Evolutionary conservation across 2,888 invertebrate genomes (phyloP).

Genomic region (Protonemura montana): DNA sequence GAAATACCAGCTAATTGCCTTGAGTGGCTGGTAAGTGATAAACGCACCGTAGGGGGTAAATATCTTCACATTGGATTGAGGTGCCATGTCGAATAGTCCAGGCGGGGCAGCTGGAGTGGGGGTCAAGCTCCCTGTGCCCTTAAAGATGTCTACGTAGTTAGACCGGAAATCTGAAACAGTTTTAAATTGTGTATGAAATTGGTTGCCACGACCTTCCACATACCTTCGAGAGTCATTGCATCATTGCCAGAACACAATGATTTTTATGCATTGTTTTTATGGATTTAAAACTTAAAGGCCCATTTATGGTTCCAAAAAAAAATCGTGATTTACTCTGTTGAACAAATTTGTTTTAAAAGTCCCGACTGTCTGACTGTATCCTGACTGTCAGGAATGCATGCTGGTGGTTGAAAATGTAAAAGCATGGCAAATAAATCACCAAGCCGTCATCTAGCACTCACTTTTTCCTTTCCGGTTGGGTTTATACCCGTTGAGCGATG

Average conservation of each 20-base stretch:
- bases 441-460: conserved; percentile 60
- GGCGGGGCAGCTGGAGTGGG: conserved; percentile 57
- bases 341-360: too few relatives aligned
- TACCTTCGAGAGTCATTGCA: too few relatives aligned
- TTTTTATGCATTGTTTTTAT: too few relatives aligned
- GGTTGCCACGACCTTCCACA: too few relatives aligned
- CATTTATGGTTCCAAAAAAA: too few relatives aligned
- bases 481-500: conserved; percentile 74
- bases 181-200: background rate
- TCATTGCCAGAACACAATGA: background rate
- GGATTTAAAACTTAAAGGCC: too few relatives aligned
- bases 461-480: conserved; percentile 76
- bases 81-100: conserved; percentile 57
- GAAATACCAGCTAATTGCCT: too few relatives aligned
- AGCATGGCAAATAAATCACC: background rate
- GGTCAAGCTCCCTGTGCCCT: conserved; percentile 60
- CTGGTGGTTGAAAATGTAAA: background rate
- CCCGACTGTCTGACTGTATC: too few relatives aligned
- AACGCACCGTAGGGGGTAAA: background rate
- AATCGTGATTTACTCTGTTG: too few relatives aligned
- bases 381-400: too few relatives aligned
- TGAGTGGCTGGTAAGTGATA: background rate
- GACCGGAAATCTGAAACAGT: conserved; percentile 75
- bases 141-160: conserved; percentile 88
- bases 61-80: conserved; percentile 49